A percentile compares a stretch with the other conserved stretches of the same genome.
These are phyloP conservation scores for Nannobrachium achirus DNA, from an alignment of 2,113 vertebrate genomes.

Conservation along the genomic window DNA sequence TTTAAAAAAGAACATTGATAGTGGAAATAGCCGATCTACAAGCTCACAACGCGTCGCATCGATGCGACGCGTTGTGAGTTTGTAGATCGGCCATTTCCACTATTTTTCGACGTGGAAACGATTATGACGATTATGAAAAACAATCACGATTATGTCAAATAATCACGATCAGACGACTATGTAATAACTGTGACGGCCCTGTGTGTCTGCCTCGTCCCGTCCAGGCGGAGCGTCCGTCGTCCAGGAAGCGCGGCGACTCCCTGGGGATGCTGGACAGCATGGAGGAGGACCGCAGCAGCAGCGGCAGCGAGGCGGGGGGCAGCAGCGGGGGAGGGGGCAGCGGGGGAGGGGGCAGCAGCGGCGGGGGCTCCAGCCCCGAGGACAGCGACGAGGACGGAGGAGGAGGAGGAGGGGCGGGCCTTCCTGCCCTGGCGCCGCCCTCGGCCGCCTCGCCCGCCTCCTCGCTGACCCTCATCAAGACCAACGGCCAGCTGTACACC, in stretches of 20 bases:
- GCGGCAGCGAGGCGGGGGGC: slow-evolving; percentile 81
- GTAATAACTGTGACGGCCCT: too few relatives aligned
- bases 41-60: too few relatives aligned
- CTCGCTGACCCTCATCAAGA: slow-evolving; percentile 93
- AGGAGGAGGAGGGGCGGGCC: slow-evolving; percentile 18
- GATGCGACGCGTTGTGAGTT: too few relatives aligned
- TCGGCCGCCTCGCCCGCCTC: slow-evolving; percentile 80
- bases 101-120: too few relatives aligned
- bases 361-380: slow-evolving; percentile 93
- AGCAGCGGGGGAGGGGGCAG: slow-evolving; percentile 80
- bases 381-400: slow-evolving; percentile 91
- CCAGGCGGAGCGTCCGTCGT: slow-evolving; percentile 86
- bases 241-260: slow-evolving; percentile 85
- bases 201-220: not conserved
- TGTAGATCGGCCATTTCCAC: too few relatives aligned
- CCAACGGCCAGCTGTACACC: slow-evolving; percentile 97
- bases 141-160: too few relatives aligned
- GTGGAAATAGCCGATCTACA: too few relatives aligned
- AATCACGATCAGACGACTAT: too few relatives aligned
- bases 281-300: slow-evolving; percentile 86
- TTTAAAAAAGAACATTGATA: too few relatives aligned
- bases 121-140: too few relatives aligned
- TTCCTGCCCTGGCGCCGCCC: slow-evolving; percentile 16
- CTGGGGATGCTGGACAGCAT: slow-evolving; percentile 96
- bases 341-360: slow-evolving; percentile 82